Percentiles rank a stretch among this genome's conserved stretches.
Evolutionary conservation across 2,888 invertebrate species (phyloP).

Genomic region (Hemicrepidius hirtus): DNA sequence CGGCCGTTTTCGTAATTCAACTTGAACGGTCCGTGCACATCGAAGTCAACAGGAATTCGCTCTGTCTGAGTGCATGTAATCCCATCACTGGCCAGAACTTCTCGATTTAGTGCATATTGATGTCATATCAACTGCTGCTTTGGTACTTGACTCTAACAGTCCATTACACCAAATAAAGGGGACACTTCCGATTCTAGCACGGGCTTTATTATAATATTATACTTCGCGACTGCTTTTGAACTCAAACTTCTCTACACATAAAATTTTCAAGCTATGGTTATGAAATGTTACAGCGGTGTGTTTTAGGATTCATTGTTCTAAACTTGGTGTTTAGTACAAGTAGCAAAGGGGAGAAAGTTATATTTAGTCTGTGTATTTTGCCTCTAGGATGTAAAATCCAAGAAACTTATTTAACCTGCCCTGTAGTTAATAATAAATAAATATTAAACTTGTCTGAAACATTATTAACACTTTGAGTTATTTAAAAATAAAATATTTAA

Average conservation of each 20-base stretch:
- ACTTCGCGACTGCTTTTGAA: constrained; percentile 17
- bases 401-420: too few relatives aligned
- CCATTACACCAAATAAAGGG: constrained; percentile 38
- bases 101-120: constrained; percentile 46
- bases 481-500: too few relatives aligned
- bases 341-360: neutral
- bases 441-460: too few relatives aligned
- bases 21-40: constrained; percentile 36
- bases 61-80: constrained; percentile 40
- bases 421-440: too few relatives aligned
- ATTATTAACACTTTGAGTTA: too few relatives aligned
- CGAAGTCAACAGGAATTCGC: constrained; percentile 31
- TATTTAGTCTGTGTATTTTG: too few relatives aligned
- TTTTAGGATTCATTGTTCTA: constrained; percentile 7
- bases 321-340: constrained; percentile 9
- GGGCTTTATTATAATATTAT: constrained; percentile 31
- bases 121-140: constrained; percentile 31
- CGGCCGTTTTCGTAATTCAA: constrained; percentile 38
- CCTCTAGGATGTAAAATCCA: too few relatives aligned
- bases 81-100: constrained; percentile 34
- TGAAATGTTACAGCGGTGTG: constrained; percentile 3
- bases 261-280: constrained; percentile 21
- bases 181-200: constrained; percentile 18
- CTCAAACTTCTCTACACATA: neutral
- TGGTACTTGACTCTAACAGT: constrained; percentile 44